A percentile compares a stretch with the other conserved stretches of the same genome.
Evolutionary conservation across 2,113 vertebrate species (phyloP).

Genomic region (Cinclus mexicanus): DNA sequence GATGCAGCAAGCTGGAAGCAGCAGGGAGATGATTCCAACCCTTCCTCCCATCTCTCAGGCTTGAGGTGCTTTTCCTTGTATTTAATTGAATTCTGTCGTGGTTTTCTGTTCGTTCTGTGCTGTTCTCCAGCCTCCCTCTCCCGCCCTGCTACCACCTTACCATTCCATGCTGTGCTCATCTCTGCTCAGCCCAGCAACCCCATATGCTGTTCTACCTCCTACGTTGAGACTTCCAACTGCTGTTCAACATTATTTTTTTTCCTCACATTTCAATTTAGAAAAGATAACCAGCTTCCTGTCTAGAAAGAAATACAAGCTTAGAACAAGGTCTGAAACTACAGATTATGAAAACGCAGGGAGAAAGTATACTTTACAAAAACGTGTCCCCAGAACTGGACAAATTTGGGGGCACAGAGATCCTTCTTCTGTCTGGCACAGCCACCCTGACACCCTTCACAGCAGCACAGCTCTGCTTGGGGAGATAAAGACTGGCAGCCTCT

Average conservation of each 20-base stretch:
- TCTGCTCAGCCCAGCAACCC: background rate
- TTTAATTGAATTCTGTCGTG: background rate
- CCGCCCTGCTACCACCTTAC: background rate
- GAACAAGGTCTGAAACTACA: background rate
- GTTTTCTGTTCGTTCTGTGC: background rate
- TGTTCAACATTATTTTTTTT: background rate
- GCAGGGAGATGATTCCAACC: background rate
- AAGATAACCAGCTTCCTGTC: background rate
- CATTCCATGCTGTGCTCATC: background rate
- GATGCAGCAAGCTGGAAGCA: background rate
- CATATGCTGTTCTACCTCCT: background rate
- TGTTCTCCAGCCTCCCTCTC: background rate
- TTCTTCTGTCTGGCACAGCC: background rate
- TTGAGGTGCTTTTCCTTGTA: background rate
- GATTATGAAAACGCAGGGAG: background rate
- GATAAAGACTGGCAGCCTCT: background rate
- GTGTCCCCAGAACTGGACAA: background rate
- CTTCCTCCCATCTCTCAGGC: background rate
- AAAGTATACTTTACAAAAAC: background rate
- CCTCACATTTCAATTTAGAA: background rate
- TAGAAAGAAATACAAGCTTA: background rate
- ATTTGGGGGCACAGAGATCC: background rate
- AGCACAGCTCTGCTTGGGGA: accelerated
- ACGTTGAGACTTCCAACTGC: background rate
- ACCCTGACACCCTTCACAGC: accelerated